A percentile compares a stretch with the other conserved stretches of the same genome.
These are phyloP conservation scores for Callipepla squamata DNA, from an alignment of 2,113 vertebrate species.

Conservation along the genomic window DNA sequence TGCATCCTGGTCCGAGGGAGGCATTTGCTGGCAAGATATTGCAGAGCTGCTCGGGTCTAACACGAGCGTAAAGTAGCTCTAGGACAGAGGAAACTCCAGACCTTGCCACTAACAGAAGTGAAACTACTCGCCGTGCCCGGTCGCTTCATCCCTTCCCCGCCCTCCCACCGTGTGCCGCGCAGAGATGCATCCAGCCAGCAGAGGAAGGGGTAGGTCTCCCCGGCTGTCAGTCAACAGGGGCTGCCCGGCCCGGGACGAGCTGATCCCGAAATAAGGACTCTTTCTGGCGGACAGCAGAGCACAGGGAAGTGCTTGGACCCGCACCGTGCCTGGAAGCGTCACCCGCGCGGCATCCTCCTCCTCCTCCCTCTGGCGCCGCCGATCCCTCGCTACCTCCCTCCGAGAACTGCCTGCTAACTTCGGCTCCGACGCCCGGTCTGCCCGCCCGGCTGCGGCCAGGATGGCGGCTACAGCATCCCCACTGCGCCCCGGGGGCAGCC, in stretches of 20 bases:
- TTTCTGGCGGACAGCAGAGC: background rate
- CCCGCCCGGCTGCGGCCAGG: background rate
- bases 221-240: background rate
- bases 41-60: background rate
- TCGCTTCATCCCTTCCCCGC: background rate
- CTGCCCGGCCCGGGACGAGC: slow-evolving; percentile 2
- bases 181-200: slow-evolving; percentile 33
- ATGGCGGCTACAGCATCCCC: slow-evolving; percentile 6
- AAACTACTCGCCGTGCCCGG: slow-evolving; percentile 15
- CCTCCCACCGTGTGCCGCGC: slow-evolving; percentile 6
- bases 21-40: background rate
- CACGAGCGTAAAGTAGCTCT: background rate
- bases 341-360: background rate
- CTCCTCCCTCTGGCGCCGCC: background rate
- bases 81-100: slow-evolving; percentile 36
- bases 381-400: background rate
- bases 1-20: background rate
- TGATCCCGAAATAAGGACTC: background rate
- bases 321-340: background rate
- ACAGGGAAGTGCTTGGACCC: background rate
- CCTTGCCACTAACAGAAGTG: slow-evolving; percentile 1
- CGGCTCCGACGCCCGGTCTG: background rate
- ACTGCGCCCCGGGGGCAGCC: background rate
- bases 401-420: background rate
- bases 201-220: slow-evolving; percentile 42